These are phyloP conservation scores for Ditula angustiorana DNA, from an alignment of 2,888 invertebrate species.

Conservation along the genomic window DNA sequence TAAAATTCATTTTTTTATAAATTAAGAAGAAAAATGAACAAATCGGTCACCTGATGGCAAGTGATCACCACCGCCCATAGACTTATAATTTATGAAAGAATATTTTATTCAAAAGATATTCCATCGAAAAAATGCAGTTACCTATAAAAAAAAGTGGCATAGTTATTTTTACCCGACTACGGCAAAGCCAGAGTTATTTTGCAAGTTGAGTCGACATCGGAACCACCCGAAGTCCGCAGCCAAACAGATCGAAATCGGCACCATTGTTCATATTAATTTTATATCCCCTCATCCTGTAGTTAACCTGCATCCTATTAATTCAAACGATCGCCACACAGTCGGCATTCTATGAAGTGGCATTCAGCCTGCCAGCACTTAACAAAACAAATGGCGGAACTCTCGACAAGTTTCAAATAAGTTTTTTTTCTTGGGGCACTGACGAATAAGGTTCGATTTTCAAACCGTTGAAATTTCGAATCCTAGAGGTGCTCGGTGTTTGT, in stretches of 20 bases:
- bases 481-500: conserved; percentile 27
- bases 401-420: no score
- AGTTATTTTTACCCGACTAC: no score
- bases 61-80: no score
- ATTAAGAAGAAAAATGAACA: no score
- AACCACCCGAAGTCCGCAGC: conserved; percentile 14
- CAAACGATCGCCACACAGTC: not conserved
- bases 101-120: no score
- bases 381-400: not conserved
- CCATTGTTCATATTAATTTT: conserved; percentile 35
- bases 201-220: conserved; percentile 7
- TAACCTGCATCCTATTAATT: conserved; percentile 17
- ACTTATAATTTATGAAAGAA: no score
- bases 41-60: no score
- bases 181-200: no score
- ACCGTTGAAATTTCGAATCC: conserved; percentile 16
- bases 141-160: no score
- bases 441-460: not conserved
- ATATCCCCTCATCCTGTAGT: conserved; percentile 34
- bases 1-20: no score
- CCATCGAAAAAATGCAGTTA: no score
- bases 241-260: conserved; percentile 34
- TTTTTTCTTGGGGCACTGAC: no score
- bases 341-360: conserved; percentile 4
- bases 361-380: not conserved